Evolutionary conservation across 2,797 vertebrate species (phyloP).

Genomic region (Etheostoma perlongum): DNA sequence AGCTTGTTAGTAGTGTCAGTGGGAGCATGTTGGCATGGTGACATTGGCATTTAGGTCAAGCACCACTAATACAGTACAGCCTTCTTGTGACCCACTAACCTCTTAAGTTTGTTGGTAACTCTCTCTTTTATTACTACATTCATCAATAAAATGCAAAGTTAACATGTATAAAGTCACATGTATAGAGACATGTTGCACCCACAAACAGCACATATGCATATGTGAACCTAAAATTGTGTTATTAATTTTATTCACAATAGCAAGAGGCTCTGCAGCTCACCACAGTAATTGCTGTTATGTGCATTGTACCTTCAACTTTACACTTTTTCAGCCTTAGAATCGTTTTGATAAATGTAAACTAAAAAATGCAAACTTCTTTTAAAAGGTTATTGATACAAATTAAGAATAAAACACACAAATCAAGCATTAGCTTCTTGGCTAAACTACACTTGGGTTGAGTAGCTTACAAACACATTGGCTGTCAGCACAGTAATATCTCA

Average conservation of each 20-base stretch:
- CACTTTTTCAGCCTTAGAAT: neutral
- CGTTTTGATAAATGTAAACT: conserved; percentile 17
- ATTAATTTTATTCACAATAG: conserved; percentile 12
- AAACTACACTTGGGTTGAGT: conserved; percentile 21
- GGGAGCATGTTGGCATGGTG: neutral
- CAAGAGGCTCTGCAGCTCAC: conserved; percentile 2
- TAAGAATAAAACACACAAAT: conserved; percentile 36
- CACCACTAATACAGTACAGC: neutral
- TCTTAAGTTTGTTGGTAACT: neutral
- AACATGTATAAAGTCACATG: no score
- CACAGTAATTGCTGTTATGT: neutral
- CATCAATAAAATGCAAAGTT: neutral
- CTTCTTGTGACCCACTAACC: neutral
- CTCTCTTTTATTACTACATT: neutral
- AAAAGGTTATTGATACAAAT: conserved; percentile 35
- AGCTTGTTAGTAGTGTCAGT: neutral
- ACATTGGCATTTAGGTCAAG: neutral
- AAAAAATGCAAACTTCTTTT: neutral
- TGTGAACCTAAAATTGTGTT: neutral
- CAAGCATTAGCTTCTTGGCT: conserved; percentile 36
- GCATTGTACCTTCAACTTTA: neutral
- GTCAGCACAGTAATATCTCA: conserved; percentile 26
- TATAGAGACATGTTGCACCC: no score
- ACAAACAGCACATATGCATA: neutral
- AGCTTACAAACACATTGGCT: conserved; percentile 35